Percentiles rank a stretch among this genome's conserved stretches.
These are phyloP conservation scores for Callorhinus ursinus DNA, from an alignment of 2,113 vertebrate species.

Conservation along the genomic window DNA sequence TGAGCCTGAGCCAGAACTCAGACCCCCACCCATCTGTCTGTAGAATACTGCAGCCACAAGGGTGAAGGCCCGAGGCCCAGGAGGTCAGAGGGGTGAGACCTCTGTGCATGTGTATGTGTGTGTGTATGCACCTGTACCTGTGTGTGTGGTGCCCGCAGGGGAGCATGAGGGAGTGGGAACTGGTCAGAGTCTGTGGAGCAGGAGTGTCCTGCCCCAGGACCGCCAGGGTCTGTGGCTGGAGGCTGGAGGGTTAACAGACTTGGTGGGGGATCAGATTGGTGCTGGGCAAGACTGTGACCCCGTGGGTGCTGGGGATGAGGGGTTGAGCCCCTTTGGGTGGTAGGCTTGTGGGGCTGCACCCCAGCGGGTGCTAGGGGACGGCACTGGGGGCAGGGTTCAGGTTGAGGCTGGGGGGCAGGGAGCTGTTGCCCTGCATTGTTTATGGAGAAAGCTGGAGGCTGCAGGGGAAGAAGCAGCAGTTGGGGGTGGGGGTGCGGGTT, in stretches of 20 bases:
- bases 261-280: not conserved
- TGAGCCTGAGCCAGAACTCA: not conserved
- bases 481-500: conserved; percentile 56
- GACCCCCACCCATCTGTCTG: not conserved
- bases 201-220: not conserved
- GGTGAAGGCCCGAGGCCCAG: not conserved
- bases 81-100: not conserved
- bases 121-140: not conserved
- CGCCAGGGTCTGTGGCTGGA: not conserved
- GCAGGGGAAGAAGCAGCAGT: conserved; percentile 17
- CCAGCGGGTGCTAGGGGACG: not conserved
- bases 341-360: not conserved
- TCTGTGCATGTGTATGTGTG: not conserved
- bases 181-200: not conserved
- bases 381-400: not conserved
- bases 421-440: not conserved
- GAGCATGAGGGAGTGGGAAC: not conserved
- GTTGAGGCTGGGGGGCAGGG: not conserved
- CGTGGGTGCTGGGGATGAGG: not conserved
- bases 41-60: not conserved
- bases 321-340: not conserved
- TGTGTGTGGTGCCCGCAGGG: not conserved
- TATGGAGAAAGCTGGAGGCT: not conserved
- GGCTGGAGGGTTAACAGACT: not conserved
- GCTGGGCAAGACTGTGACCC: not conserved